Evolutionary conservation across 2,888 invertebrate genomes (phyloP), one percentile per base, ranked within the genome.

Genomic region (Eupithecia exiguata): DNA sequence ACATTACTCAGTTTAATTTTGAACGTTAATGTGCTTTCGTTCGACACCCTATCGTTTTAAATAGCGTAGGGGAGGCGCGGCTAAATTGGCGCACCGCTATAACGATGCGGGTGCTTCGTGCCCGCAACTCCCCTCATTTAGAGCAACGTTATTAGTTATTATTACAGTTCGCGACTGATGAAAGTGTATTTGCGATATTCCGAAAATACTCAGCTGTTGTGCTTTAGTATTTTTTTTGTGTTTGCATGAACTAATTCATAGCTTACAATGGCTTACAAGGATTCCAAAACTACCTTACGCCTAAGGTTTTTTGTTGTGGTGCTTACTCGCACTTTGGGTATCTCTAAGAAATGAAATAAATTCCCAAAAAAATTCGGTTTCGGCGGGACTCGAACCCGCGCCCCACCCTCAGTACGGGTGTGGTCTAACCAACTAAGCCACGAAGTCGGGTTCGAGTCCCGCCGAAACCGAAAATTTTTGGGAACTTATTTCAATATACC

Each of bases 21-120:
- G 77, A 76, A 77, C 78, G 87, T 86, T 86, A 84, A 88, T 89
- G 86, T 83, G 69, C 86, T 87, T 90, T 87, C 85, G 84, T 84
- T 79, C 80, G 84, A 86, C 92, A 89, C 93, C 93, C 92, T 89
- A 87, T 84, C 79, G 85, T 86, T 89, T 86, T 88, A 89, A 91
- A 92, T 89, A 89, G 87, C 84, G 82, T 84, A 87, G 91, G 92
- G 92, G 90, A 87, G 85, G 82, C 83, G 84, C 80, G 83, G 85
- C 84, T 89, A 91, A 88, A 91, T 92, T 92, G 92, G 92, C 92
- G 88, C 85, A 88, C 90, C 88, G 87, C 90, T 90, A 90, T 92
- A 89, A 87, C 87, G 85, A 93, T 94, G 93, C 93, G 93, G 93
- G 93, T 87, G 86, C 87, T 87, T 87, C 86, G 81, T 84, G 69